Base-by-base conservation (phyloP, 2,888 invertebrate genomes). In the Temnothorax ravouxi region DNA sequence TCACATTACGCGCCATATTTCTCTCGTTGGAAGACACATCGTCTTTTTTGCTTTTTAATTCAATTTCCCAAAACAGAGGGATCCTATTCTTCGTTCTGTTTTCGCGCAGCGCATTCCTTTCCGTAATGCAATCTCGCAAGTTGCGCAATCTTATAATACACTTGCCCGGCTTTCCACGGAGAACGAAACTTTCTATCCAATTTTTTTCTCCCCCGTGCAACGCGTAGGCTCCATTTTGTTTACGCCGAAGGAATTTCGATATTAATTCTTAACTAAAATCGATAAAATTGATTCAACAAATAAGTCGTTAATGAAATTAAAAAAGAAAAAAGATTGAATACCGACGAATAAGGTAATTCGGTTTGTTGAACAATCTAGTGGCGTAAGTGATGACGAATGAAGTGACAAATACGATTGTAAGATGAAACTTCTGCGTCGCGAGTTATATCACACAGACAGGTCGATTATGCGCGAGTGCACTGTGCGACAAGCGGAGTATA, bases 381-480 rank as follows among this genome's bases (percentile, higher is more conserved):
- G 44, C 3, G 15, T 44, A 18, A 47, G 41, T 21, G 38, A 25
- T 15, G 25, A 25, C 1, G 38, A 61, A 66, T 1, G 6, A 8
- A 41, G 13, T 41, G 29, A 15, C 25, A 15, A 29, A 54, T 18
- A 41, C 25, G 25, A 29, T 66, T 61, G 25, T 44, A n/a, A 18
- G 25, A 54, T 44, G 52, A n/a, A 54, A 54, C 47, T 79, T 34
- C 4, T 41, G 25, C 38, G 25, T 52, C 15, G 50, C 21, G 21
- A n/a, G 25, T 38, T 41, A 41, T 56, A 47, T 18, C 2, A 29
- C 29, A 3, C 29, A 29, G 29, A 3, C 29, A 21, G 52, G 13
- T 61, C 64, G 50, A 67, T 81, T 81, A 61, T 81, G 8, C 52
- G 15, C 29, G 44, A 61, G 29, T n/a, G 74, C 15, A 9, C 41